phyloP scores from a whole-genome alignment of 92 coral and sea anemone species.

The Porites lobata region DNA sequence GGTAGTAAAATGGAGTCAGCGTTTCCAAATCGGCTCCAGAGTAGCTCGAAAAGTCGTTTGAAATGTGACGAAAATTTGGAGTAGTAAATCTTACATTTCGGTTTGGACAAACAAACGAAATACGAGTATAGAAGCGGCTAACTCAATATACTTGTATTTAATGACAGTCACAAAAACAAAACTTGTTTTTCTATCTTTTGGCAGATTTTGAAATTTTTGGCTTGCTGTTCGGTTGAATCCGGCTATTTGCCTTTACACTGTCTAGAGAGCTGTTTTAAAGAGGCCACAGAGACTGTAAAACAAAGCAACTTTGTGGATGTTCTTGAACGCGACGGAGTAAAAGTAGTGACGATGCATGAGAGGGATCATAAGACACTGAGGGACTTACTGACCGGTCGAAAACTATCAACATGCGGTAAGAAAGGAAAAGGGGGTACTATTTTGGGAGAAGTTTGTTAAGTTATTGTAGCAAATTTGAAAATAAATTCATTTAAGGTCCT shows the following conservation, averaged over 20 bases:
- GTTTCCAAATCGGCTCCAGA: too few species aligned
- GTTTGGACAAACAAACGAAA: too few species aligned
- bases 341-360: slow-evolving; percentile 2
- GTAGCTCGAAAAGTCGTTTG: too few species aligned
- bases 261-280: slow-evolving; percentile 8
- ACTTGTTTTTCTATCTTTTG: background rate
- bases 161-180: too few species aligned
- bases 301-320: background rate
- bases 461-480: too few species aligned
- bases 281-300: slow-evolving; percentile 1
- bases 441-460: too few species aligned
- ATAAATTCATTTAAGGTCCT: too few species aligned
- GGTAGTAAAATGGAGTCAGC: too few species aligned
- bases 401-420: background rate
- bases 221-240: slow-evolving; percentile 19
- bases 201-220: slow-evolving; percentile 19
- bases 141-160: too few species aligned
- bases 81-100: too few species aligned
- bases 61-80: too few species aligned
- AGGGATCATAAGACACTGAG: slow-evolving; percentile 8
- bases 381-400: slow-evolving; percentile 3
- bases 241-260: slow-evolving; percentile 1
- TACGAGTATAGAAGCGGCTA: too few species aligned
- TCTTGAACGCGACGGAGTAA: slow-evolving; percentile 6
- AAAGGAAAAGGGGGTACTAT: background rate